Conservation (phyloP, 2,113 vertebrate species). For the Butorides virescens region DNA sequence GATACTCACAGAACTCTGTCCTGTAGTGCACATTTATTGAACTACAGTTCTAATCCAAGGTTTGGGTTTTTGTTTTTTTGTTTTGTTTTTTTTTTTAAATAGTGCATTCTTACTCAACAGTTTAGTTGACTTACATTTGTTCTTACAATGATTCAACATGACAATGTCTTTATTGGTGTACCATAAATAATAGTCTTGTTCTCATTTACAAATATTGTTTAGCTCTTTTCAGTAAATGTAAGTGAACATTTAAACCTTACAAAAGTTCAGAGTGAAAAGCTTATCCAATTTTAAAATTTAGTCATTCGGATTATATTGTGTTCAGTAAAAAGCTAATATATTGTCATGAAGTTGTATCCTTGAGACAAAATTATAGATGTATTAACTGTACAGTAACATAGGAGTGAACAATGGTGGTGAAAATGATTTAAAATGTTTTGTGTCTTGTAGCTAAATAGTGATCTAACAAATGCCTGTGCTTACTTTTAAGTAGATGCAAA, state of each 20-base stretch:
- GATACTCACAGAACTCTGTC: background rate
- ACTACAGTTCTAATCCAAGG: background rate
- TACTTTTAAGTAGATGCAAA: constrained; percentile 13
- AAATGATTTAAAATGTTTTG: background rate
- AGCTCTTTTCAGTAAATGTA: background rate
- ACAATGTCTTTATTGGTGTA: background rate
- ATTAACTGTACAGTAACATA: background rate
- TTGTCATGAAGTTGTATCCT: background rate
- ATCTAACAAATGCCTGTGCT: background rate
- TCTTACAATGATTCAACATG: background rate
- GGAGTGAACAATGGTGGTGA: background rate
- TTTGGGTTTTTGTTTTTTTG: background rate
- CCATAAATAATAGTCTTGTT: background rate
- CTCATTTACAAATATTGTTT: background rate
- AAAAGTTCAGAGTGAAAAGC: background rate
- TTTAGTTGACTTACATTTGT: background rate
- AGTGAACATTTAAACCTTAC: background rate
- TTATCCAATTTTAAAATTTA: background rate
- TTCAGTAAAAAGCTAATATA: background rate
- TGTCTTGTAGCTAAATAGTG: background rate
- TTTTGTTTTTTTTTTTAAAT: background rate
- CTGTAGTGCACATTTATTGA: background rate
- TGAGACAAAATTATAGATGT: background rate
- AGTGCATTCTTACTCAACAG: background rate
- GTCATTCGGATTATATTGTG: background rate